Base-by-base conservation (phyloP, 2,888 invertebrate genomes). In the Hemaris fuciformis region DNA sequence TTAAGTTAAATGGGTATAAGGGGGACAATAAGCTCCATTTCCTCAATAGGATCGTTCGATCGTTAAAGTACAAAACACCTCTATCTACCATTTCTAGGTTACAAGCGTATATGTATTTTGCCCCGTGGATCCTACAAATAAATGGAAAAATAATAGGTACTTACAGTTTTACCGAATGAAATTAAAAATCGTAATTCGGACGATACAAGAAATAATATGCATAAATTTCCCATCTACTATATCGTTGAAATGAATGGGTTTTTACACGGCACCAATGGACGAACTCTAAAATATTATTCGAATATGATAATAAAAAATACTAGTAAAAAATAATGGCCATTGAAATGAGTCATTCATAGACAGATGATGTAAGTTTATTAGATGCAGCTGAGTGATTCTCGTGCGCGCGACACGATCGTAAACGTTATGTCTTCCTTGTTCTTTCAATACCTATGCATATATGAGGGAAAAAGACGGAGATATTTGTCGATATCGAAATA, bases 361-460 rank as follows among this genome's bases (percentile, higher is more conserved):
- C 62, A 64, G 57, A 69, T 70, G 65, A 70, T 72, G 69, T 71
- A 73, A 73, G 67, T 73, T 73, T 68, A 66, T 71, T 66, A 68
- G 66, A 68, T 72, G 66, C 61, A 61, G 62, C 62, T 22, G 38
- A 43, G 64, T 66, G 64, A 72, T 42, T 59, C 42, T 59, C 18
- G 27, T 0, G 8, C 18, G 15, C 27, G n/a, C 10, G 10, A 20
- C 18, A 27, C 7, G 38, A 31, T 6, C 27, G 10, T 8, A 13
- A 43, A 18, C 10, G 41, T 27, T 59, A 10, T 15, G 27, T 27
- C 27, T 27, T 59, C 58, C 27, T 43, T 59, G 25, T 59, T 59
- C 42, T 7, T 10, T 10, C 8, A 27, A 59, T 38, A 13, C 10
- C 6, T 59, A n/a, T 42, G 13, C 6, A 10, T 4, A 7, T 25